Percentiles rank a stretch among this genome's conserved stretches.
Evolutionary conservation across 2,888 invertebrate species (phyloP).

Genomic region (Antitype chi): DNA sequence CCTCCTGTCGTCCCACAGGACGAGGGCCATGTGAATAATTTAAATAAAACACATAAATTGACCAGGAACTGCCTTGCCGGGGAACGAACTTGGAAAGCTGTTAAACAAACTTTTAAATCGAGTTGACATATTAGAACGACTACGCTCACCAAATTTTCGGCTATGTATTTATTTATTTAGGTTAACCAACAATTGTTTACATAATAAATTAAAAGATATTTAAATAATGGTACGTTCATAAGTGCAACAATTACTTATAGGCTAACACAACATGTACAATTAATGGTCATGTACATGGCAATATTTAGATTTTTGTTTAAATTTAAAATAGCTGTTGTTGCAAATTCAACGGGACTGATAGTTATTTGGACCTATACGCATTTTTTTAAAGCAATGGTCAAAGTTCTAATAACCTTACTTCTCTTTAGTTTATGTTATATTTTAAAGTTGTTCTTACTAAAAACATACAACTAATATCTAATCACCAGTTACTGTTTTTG

Average conservation of each 20-base stretch:
- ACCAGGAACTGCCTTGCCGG: constrained; percentile 60
- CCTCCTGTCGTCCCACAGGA: constrained; percentile 63
- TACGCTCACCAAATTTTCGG: constrained; percentile 50
- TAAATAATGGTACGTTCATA: too few species aligned
- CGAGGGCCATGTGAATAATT: constrained; percentile 66
- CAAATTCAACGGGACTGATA: constrained; percentile 9
- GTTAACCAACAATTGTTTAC: too few species aligned
- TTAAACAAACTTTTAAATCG: constrained; percentile 65
- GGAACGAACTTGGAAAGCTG: constrained; percentile 63
- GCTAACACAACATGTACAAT: too few species aligned
- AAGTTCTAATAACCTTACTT: not conserved
- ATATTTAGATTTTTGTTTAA: constrained; percentile 28
- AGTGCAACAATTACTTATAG: too few species aligned
- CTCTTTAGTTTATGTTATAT: not conserved
- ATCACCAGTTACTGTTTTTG: not conserved
- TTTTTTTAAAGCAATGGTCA: constrained; percentile 28
- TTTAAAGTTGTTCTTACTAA: not conserved
- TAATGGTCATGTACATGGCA: too few species aligned
- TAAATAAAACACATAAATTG: constrained; percentile 71
- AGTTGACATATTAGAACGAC: constrained; percentile 59
- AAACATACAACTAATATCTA: constrained; percentile 14
- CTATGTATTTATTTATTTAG: not conserved
- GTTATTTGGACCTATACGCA: constrained; percentile 11
- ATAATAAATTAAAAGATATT: too few species aligned
- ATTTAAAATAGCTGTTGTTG: constrained; percentile 26